Conservation (phyloP, 2,888 invertebrate species). For the Agrotis exclamationis region DNA sequence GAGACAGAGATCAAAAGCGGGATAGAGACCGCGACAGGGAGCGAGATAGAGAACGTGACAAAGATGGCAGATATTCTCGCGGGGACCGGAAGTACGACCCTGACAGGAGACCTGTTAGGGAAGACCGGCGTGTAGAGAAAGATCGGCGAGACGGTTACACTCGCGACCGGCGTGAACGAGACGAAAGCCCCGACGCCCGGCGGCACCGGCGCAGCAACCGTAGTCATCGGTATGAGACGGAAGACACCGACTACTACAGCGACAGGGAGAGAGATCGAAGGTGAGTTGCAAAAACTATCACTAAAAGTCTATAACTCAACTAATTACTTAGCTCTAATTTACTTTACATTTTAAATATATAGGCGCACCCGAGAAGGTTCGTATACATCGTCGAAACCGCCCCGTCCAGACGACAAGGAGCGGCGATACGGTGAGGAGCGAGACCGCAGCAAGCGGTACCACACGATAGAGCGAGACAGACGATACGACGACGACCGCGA, state of each 20-base stretch:
- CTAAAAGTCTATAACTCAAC: not conserved
- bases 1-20: conserved; percentile 76
- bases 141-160: conserved; percentile 74
- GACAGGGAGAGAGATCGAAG: conserved; percentile 92
- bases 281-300: conserved; percentile 67
- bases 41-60: conserved; percentile 76
- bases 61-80: conserved; percentile 79
- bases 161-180: conserved; percentile 73
- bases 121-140: conserved; percentile 78
- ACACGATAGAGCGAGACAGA: conserved; percentile 80
- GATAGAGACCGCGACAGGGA: conserved; percentile 72
- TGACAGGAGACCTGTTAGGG: conserved; percentile 75
- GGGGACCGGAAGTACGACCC: conserved; percentile 81
- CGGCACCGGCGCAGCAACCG: conserved; percentile 81
- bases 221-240: conserved; percentile 91
- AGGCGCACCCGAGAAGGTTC: conserved; percentile 90
- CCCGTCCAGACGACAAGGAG: conserved; percentile 83
- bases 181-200: conserved; percentile 80
- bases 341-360: conserved; percentile 12
- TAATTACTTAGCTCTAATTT: not conserved
- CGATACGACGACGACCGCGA: conserved; percentile 76
- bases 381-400: conserved; percentile 85
- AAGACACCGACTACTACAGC: conserved; percentile 93
- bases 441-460: conserved; percentile 76
- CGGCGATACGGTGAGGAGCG: conserved; percentile 78